These are phyloP conservation scores for Echiichthys vipera DNA, from an alignment of 2,797 vertebrate genomes.

Conservation along the genomic window DNA sequence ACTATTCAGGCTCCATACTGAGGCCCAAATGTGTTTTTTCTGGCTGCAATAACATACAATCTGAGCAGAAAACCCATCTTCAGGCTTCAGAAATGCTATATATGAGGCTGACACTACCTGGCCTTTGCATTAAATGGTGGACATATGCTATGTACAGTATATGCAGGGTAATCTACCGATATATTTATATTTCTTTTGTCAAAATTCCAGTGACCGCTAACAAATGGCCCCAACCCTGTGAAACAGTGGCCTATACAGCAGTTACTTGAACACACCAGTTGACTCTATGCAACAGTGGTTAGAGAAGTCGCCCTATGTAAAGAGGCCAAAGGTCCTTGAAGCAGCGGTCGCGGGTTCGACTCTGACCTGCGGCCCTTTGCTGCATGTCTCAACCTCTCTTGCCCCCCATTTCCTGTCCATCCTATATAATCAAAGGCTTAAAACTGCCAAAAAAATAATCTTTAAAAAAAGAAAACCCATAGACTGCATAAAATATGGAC, in stretches of 20 bases:
- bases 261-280: neutral
- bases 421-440: too few relatives aligned
- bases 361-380: too few relatives aligned
- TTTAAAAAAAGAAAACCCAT: too few relatives aligned
- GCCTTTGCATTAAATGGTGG: neutral
- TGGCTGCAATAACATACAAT: neutral
- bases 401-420: too few relatives aligned
- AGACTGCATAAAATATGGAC: too few relatives aligned
- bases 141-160: neutral
- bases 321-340: too few relatives aligned
- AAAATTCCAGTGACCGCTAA: neutral
- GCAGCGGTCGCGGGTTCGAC: too few relatives aligned
- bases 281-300: too few relatives aligned
- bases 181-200: neutral
- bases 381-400: too few relatives aligned
- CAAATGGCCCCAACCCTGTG: neutral
- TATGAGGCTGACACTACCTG: neutral
- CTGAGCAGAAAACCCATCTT: neutral
- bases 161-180: neutral
- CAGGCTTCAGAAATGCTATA: neutral
- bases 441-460: too few relatives aligned
- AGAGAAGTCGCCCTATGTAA: too few relatives aligned
- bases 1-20: neutral
- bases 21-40: slow-evolving; percentile 7
- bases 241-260: neutral